Evolutionary conservation across 2,797 vertebrate species (phyloP).

Genomic region (Myiotriccus ornatus): DNA sequence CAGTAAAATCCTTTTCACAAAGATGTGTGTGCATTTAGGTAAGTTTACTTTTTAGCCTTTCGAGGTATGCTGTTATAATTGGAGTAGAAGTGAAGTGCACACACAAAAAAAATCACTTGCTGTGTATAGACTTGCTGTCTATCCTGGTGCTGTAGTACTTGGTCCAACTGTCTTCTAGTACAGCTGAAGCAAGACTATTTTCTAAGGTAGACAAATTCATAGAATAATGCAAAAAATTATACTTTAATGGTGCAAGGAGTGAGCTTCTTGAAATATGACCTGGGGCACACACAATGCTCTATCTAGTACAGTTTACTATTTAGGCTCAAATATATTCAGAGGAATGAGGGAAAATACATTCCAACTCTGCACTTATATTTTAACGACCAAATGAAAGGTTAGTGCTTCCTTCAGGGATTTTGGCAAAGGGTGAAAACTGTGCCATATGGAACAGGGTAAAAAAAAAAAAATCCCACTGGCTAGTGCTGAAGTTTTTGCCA

Average conservation of each 20-base stretch:
- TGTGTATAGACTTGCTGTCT: not conserved
- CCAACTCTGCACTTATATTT: not conserved
- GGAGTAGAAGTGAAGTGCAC: not conserved
- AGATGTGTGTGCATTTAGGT: not conserved
- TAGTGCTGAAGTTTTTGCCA: not conserved
- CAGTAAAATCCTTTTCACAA: not conserved
- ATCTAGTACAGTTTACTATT: not conserved
- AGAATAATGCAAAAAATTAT: not conserved
- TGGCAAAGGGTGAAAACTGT: not conserved
- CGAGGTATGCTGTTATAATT: not conserved
- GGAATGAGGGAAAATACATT: not conserved
- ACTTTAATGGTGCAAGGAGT: not conserved
- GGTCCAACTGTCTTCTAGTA: not conserved
- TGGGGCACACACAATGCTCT: not conserved
- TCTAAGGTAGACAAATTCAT: not conserved
- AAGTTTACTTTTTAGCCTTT: not conserved
- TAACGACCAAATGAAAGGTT: not conserved
- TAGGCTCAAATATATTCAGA: not conserved
- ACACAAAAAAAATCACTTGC: not conserved
- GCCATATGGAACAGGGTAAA: not conserved
- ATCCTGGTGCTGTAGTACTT: not conserved
- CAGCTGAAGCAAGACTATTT: not conserved
- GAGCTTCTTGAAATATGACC: not conserved
- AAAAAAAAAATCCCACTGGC: not conserved
- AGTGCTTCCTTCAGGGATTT: not conserved